These are phyloP conservation scores for Drosophila peninsularis DNA, from an alignment of 2,888 invertebrate genomes.

Conservation along the genomic window DNA sequence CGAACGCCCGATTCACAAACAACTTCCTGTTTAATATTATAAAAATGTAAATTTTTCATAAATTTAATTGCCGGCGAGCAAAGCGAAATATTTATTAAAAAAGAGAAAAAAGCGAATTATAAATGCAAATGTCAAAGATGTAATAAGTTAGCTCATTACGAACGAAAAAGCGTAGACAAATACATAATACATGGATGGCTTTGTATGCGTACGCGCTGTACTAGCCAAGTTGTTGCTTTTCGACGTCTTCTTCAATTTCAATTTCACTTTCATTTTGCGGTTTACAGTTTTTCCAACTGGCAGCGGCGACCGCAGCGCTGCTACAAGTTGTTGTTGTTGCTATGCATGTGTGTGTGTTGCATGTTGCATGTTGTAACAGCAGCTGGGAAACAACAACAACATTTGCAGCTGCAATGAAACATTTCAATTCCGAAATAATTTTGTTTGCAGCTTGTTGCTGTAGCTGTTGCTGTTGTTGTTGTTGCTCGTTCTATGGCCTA, in stretches of 20 bases:
- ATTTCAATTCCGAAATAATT: constrained; percentile 53
- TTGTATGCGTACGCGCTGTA: not conserved
- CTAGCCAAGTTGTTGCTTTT: constrained; percentile 25
- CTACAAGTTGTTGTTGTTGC: constrained; percentile 34
- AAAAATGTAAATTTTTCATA: constrained; percentile 14
- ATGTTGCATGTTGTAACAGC: constrained; percentile 71
- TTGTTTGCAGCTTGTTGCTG: constrained; percentile 26
- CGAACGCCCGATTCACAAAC: not conserved
- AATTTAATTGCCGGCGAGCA: constrained; percentile 18
- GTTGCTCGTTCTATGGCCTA: constrained; percentile 48
- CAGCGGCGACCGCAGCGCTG: constrained; percentile 56
- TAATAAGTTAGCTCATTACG: constrained; percentile 42
- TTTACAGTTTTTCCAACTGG: constrained; percentile 70
- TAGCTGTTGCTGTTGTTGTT: constrained; percentile 34
- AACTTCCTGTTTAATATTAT: constrained; percentile 35
- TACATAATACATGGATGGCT: constrained; percentile 27
- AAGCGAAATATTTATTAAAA: constrained; percentile 10
- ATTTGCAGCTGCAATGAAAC: constrained; percentile 48
- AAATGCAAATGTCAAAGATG: constrained; percentile 59
- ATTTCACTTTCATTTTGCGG: constrained; percentile 78
- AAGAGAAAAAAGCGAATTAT: constrained; percentile 8
- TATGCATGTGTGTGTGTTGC: constrained; percentile 29
- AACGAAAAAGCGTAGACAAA: constrained; percentile 41
- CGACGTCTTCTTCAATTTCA: constrained; percentile 77
- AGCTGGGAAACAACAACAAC: constrained; percentile 62